Base-by-base conservation (phyloP, 2,113 vertebrate species). In the Sphaerodactylus townsendi region DNA sequence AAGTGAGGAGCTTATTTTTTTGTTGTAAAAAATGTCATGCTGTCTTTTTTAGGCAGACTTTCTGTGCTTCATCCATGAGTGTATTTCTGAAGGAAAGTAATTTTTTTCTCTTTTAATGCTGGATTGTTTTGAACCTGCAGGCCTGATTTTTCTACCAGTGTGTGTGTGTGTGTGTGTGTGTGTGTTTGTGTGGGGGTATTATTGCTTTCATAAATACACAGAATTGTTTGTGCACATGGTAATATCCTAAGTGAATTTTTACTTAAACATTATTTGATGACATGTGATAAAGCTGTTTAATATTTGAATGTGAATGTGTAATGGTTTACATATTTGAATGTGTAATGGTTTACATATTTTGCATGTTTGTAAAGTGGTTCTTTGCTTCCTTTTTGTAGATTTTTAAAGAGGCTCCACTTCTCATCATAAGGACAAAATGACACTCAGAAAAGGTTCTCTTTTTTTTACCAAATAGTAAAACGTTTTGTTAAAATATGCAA, bases 361-460 rank as follows among this genome's bases (percentile, higher is more conserved):
- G 5, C 13, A 30, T 21, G 13, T 46, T 71, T 78, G 21, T 28
- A 41, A 39, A 77, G 6, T 39, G 28, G 48, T 70, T 37, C n/a
- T 77, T 28, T 46, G n/a, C 39, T 83, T 90, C 85, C 91, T 44
- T 93, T 74, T 90, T 87, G 9, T 86, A 90, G 93, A 78, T 28
- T 85, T 91, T 84, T 69, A 83, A 88, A 89, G 85, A 79, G 33
- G 64, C 79, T 84, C 15, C 85, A 10, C 48, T 79, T 28, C 79
- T 69, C 75, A 65, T 50, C 56, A 91, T 81, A 89, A 83, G 30
- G 86, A 77, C 74, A 93, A 87, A 92, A 98, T 98, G 97, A 93
- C 97, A 2, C 88, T 98, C 88, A 97, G 96, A 91, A 98, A 95
- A 97, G 97, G 98, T 98, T 91, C 56, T 93, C 76, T 2, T 71